Evolutionary conservation across 2,113 vertebrate species (phyloP).

Genomic region (Cariama cristata): DNA sequence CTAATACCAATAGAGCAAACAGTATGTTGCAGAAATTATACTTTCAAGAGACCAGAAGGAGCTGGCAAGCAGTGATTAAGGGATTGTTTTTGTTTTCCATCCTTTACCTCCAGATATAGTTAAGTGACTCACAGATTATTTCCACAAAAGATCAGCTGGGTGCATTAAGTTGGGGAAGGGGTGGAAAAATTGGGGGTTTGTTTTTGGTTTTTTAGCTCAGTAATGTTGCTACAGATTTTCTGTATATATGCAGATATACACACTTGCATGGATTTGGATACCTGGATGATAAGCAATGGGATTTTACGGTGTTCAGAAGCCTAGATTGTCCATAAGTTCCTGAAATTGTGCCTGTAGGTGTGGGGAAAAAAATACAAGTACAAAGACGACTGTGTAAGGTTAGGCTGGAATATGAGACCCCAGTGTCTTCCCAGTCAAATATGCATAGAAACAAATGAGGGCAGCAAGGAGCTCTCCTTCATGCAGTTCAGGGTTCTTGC

Average conservation of each 20-base stretch:
- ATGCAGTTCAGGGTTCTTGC: background rate
- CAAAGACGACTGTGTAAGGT: background rate
- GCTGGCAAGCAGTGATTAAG: background rate
- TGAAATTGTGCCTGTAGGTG: background rate
- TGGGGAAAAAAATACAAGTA: background rate
- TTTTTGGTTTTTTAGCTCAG: background rate
- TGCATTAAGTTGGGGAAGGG: background rate
- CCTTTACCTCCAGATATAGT: background rate
- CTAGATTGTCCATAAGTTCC: background rate
- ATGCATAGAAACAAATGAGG: background rate
- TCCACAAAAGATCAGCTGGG: background rate
- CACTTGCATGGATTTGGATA: constrained; percentile 22
- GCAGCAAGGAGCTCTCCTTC: background rate
- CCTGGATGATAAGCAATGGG: background rate
- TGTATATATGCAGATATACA: constrained; percentile 4
- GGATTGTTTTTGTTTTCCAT: background rate
- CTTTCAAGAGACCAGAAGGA: background rate
- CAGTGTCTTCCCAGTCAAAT: background rate
- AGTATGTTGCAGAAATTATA: background rate
- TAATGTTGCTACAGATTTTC: background rate
- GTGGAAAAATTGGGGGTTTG: background rate
- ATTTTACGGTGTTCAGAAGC: background rate
- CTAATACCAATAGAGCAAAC: background rate
- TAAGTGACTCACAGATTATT: background rate
- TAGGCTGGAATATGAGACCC: background rate